Evolutionary conservation across 2,797 vertebrate genomes (phyloP).

Genomic region (Siniperca undulata): DNA sequence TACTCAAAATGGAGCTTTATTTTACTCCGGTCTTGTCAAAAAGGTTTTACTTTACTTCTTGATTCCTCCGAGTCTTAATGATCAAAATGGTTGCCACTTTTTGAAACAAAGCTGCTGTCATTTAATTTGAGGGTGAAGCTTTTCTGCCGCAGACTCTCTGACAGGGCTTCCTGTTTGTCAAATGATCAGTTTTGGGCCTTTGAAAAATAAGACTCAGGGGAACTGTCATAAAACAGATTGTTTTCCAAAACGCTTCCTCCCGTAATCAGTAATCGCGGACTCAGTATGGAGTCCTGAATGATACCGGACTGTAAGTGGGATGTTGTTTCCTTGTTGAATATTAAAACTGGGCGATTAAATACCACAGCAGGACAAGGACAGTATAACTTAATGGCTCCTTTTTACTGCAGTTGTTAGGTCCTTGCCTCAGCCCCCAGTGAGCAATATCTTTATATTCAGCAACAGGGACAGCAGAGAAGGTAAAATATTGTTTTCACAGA

Average conservation of each 20-base stretch:
- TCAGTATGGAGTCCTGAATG: constrained; percentile 52
- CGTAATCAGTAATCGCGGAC: constrained; percentile 72
- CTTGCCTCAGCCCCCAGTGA: constrained; percentile 54
- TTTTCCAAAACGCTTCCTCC: constrained; percentile 49
- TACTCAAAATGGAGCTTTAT: neutral
- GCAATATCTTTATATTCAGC: constrained; percentile 72
- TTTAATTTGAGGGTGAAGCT: neutral
- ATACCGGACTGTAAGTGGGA: constrained; percentile 57
- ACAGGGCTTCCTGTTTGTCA: constrained; percentile 10
- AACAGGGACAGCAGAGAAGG: constrained; percentile 47
- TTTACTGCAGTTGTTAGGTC: constrained; percentile 76
- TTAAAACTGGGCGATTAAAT: constrained; percentile 79
- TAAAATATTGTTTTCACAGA: constrained; percentile 75
- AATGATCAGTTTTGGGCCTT: constrained; percentile 9
- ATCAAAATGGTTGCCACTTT: constrained; percentile 13
- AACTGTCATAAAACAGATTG: constrained; percentile 46
- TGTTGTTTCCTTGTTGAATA: constrained; percentile 56
- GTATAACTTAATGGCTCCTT: constrained; percentile 81
- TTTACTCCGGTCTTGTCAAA: constrained; percentile 4
- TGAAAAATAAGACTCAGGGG: constrained; percentile 28
- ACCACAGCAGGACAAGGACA: constrained; percentile 75
- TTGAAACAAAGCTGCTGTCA: neutral
- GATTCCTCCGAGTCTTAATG: neutral
- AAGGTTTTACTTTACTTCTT: constrained; percentile 10
- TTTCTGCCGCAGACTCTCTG: constrained; percentile 10